Base-by-base conservation (phyloP, 2,797 vertebrate species). In the Gallirallus australis region DNA sequence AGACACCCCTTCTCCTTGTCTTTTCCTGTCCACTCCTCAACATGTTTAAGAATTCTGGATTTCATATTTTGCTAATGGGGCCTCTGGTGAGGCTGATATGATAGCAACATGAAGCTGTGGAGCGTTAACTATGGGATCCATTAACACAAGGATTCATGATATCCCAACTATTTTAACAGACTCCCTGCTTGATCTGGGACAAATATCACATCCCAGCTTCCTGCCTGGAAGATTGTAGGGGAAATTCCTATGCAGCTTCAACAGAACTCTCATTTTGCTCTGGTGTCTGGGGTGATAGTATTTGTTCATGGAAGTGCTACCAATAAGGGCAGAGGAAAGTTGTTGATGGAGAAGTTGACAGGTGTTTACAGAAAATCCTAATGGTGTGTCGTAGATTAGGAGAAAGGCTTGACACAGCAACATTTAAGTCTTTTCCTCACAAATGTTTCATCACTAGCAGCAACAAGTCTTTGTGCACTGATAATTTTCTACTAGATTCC, bases 301-400 rank as follows among this genome's bases (percentile, higher is more conserved):
- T 85, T 93, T 82, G 71, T 78, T 91, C 57, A 18, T 37, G 65
- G 24, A 45, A 85, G n/a, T 77, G 53, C 37, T 81, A 75, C 78
- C 82, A 81, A 7, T 88, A 89, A 87, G 15, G 52, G 20, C 30
- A 11, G 68, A 87, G 17, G 40, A 66, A 94, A 82, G 50, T 1
- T 40, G n/a, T 48, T 85, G 82, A 71, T 85, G 85, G 65, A 48
- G 77, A 90, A 66, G 59, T 4, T 92, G 83, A 64, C 73, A 93
- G 33, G 14, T 95, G 76, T 93, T 96, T 91, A 91, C 57, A 85
- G 69, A n/a, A 95, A 83, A 90, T 96, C 65, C 65, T 89, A n/a
- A 35, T 59, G 24, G 10, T 15, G 12, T 88, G 70, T 69, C 94
- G 93, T 90, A 93, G 54, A 95, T 95, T 90, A 94, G 87, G n/a